phyloP scores from a whole-genome alignment of 1,140 invertebrate genomes.

The Ceratina japonica region DNA sequence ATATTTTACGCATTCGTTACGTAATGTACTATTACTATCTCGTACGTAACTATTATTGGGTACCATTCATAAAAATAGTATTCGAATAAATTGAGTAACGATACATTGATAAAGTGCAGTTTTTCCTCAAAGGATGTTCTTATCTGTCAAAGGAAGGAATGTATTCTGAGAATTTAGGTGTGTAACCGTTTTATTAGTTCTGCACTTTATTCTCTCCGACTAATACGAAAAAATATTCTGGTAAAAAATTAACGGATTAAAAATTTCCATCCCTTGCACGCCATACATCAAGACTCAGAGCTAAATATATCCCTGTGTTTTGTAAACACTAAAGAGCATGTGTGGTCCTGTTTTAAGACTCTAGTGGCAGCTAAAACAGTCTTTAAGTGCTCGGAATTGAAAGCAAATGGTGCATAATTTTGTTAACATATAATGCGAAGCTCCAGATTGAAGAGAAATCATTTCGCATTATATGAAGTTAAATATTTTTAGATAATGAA shows the following conservation, averaged over 20 bases:
- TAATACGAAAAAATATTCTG: background rate
- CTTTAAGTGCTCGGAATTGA: slow-evolving; percentile 31
- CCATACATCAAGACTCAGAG: slow-evolving; percentile 43
- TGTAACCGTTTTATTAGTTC: background rate
- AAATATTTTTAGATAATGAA: no score
- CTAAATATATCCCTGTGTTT: slow-evolving; percentile 76
- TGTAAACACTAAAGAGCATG: slow-evolving; percentile 70
- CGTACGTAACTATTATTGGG: background rate
- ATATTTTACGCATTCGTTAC: no score
- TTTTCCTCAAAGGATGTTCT: slow-evolving; percentile 29
- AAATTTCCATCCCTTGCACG: background rate
- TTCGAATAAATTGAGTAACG: background rate
- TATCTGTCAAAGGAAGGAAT: slow-evolving; percentile 31
- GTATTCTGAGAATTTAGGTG: slow-evolving; percentile 4
- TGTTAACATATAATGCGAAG: no score
- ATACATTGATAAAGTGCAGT: background rate
- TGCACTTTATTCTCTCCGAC: background rate
- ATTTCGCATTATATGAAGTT: no score
- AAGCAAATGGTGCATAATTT: background rate
- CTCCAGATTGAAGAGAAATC: no score
- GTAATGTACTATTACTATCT: no score
- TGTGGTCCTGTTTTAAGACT: slow-evolving; percentile 59
- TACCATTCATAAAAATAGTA: background rate
- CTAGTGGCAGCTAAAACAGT: slow-evolving; percentile 55
- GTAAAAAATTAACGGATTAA: background rate